Evolutionary conservation across 2,888 invertebrate genomes (phyloP).

Genomic region (Acanthopleura granulata): DNA sequence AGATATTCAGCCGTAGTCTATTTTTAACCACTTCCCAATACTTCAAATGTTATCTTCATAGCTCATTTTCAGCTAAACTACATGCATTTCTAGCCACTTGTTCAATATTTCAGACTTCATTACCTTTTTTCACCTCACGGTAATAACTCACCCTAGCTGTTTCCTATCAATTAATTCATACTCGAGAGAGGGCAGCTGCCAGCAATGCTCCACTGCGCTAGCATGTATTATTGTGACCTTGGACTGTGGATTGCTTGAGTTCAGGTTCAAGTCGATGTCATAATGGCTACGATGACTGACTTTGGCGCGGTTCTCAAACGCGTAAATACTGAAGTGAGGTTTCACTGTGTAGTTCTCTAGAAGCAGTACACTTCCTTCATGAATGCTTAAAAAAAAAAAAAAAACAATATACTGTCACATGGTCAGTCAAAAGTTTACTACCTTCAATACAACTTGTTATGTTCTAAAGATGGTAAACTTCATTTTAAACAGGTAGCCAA

Average conservation of each 20-base stretch:
- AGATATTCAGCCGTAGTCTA: too few relatives aligned
- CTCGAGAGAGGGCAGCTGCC: conserved; percentile 34
- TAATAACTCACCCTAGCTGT: conserved; percentile 38
- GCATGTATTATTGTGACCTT: conserved; percentile 40
- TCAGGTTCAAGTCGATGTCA: conserved; percentile 47
- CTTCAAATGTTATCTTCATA: too few relatives aligned
- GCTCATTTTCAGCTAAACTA: too few relatives aligned
- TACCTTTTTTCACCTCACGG: background rate
- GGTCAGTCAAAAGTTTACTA: too few relatives aligned
- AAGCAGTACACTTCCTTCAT: conserved; percentile 43
- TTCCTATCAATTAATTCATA: conserved; percentile 39
- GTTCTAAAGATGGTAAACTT: too few relatives aligned
- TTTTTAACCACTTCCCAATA: too few relatives aligned
- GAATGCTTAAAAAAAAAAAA: conserved; percentile 33
- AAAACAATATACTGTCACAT: background rate
- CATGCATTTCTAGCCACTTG: too few relatives aligned
- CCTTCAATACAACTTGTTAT: too few relatives aligned
- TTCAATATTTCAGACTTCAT: too few relatives aligned
- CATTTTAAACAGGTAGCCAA: too few relatives aligned
- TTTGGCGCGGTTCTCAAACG: conserved; percentile 25
- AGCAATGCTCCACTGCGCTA: conserved; percentile 27
- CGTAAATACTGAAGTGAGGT: conserved; percentile 34
- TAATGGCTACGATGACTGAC: conserved; percentile 28
- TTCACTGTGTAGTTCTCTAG: conserved; percentile 46
- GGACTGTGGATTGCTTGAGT: conserved; percentile 41